A percentile compares a stretch with the other conserved stretches of the same genome.
Evolutionary conservation across 2,888 invertebrate species (phyloP).

Genomic region (Meghimatium bilineatum): DNA sequence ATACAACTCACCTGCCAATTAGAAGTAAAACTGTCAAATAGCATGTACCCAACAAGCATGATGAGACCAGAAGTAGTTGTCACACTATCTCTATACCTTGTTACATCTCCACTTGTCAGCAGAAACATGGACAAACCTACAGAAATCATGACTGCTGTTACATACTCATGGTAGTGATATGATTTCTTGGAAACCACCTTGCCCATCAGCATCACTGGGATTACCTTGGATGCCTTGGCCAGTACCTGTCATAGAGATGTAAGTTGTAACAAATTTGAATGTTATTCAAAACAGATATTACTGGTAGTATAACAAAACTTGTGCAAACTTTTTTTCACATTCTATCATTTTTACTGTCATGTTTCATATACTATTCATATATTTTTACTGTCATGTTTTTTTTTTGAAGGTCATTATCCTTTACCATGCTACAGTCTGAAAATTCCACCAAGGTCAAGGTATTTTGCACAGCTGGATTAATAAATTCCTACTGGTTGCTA

Average conservation of each 20-base stretch:
- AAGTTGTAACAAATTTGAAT: background rate
- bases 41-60: constrained; percentile 92
- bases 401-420: too few species aligned
- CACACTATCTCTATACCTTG: constrained; percentile 79
- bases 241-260: constrained; percentile 79
- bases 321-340: too few species aligned
- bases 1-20: constrained; percentile 87
- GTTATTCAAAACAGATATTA: background rate
- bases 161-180: constrained; percentile 93
- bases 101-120: constrained; percentile 81
- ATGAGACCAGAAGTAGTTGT: constrained; percentile 90
- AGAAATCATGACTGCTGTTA: constrained; percentile 92
- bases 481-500: too few species aligned
- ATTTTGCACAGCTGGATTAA: too few species aligned
- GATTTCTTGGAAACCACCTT: constrained; percentile 90
- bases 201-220: constrained; percentile 96
- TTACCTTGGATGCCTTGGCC: constrained; percentile 92
- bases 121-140: constrained; percentile 95
- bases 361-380: too few species aligned
- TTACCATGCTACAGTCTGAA: too few species aligned
- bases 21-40: constrained; percentile 97
- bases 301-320: too few species aligned
- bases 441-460: too few species aligned
- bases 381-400: too few species aligned
- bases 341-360: too few species aligned